These are phyloP conservation scores for Orchesella flavescens DNA, from an alignment of 2,888 invertebrate genomes.

Conservation along the genomic window DNA sequence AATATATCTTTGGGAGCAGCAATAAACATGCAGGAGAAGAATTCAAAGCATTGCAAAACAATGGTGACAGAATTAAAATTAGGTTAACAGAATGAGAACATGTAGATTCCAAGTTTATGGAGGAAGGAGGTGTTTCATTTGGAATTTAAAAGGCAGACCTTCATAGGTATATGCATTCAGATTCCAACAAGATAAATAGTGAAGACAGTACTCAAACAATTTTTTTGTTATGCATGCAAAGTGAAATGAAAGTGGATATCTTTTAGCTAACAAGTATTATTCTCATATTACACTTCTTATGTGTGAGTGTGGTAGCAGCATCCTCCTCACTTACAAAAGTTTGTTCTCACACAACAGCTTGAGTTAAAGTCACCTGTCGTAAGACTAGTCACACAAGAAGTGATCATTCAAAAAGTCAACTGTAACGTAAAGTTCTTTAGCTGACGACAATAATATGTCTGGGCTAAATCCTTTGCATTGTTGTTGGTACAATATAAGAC, in stretches of 20 bases:
- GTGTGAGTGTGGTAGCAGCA: no score
- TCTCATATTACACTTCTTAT: constrained; percentile 10
- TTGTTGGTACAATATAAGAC: constrained; percentile 12
- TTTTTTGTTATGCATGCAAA: neutral
- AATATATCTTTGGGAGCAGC: no score
- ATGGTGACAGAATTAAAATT: no score
- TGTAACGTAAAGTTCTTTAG: constrained; percentile 30
- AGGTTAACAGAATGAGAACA: neutral
- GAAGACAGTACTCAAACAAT: no score
- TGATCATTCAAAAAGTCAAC: constrained; percentile 41
- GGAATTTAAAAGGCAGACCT: neutral
- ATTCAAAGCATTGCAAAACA: no score
- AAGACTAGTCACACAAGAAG: constrained; percentile 12
- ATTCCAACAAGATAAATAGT: no score
- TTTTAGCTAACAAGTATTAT: neutral
- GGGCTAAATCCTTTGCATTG: constrained; percentile 43
- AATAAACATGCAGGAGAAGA: no score
- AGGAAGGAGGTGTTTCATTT: constrained; percentile 21
- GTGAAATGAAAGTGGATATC: neutral
- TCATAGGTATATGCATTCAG: no score
- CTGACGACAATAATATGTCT: constrained; percentile 24
- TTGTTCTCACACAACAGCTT: neutral
- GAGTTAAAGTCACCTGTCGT: constrained; percentile 38
- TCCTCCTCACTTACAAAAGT: no score
- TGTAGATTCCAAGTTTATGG: neutral